Percentiles rank a stretch among this genome's conserved stretches.
These are phyloP conservation scores for Conus betulinus DNA, from an alignment of 1,140 invertebrate species.

Conservation along the genomic window DNA sequence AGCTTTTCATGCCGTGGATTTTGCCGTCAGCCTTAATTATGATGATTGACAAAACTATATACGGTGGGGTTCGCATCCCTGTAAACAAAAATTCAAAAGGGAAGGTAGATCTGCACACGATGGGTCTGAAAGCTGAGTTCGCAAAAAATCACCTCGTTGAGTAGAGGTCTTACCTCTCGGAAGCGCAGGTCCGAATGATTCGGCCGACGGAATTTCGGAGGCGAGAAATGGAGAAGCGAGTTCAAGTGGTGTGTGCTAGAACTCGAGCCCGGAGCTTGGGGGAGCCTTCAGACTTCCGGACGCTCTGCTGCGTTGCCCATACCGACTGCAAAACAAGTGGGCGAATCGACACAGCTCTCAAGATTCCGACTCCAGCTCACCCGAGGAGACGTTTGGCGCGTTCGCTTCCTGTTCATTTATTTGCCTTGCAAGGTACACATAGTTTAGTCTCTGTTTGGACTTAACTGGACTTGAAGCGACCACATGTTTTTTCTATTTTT, in stretches of 20 bases:
- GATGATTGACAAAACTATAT: background rate
- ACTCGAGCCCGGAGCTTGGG: conserved; percentile 67
- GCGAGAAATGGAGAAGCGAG: conserved; percentile 48
- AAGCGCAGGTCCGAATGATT: conserved; percentile 63
- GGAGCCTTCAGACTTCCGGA: conserved; percentile 60
- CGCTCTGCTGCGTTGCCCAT: conserved; percentile 60
- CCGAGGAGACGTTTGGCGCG: conserved; percentile 67
- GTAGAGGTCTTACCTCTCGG: conserved; percentile 69
- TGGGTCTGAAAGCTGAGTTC: conserved; percentile 72
- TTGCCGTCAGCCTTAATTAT: background rate
- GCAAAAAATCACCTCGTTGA: conserved; percentile 59
- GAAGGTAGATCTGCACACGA: conserved; percentile 26
- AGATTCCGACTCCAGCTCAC: conserved; percentile 70
- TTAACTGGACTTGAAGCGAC: no score
- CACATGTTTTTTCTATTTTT: no score
- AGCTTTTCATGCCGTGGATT: conserved; percentile 23
- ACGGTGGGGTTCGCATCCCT: no score
- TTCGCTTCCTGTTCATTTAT: conserved; percentile 71
- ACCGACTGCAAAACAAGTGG: conserved; percentile 61
- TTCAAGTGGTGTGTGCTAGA: conserved; percentile 45
- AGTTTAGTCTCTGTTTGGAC: no score
- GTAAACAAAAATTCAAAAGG: background rate
- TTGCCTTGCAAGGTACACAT: conserved; percentile 65
- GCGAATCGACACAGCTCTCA: conserved; percentile 62
- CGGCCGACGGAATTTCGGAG: conserved; percentile 54